Evolutionary conservation across 2,113 vertebrate genomes (phyloP).

Genomic region (Antigone vipio): DNA sequence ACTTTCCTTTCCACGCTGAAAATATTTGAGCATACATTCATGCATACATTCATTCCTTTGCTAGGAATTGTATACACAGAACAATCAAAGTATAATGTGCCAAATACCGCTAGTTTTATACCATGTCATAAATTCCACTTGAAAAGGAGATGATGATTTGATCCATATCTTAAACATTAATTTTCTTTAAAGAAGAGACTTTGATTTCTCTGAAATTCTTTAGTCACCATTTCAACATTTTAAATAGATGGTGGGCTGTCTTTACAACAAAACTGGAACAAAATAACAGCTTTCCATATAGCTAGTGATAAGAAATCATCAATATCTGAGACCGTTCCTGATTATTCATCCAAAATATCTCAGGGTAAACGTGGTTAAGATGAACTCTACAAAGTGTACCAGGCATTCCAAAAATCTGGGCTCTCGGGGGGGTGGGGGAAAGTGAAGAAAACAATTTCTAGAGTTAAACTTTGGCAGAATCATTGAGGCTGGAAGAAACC

Average conservation of each 20-base stretch:
- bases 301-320: neutral
- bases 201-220: neutral
- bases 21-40: fast-evolving
- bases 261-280: neutral
- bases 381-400: neutral
- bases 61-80: neutral
- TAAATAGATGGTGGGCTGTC: neutral
- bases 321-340: neutral
- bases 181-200: neutral
- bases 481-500: neutral
- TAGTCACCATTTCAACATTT: neutral
- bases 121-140: neutral
- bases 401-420: neutral
- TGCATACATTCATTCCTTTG: neutral
- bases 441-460: neutral
- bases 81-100: neutral
- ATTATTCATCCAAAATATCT: neutral
- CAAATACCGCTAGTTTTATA: neutral
- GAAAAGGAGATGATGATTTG: neutral
- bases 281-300: neutral
- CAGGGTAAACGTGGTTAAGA: neutral
- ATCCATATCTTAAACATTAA: neutral
- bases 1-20: neutral
- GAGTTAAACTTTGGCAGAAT: neutral
- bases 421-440: too few species aligned